Conservation (phyloP, 2,888 invertebrate species). For the Sabatieria punctata region DNA sequence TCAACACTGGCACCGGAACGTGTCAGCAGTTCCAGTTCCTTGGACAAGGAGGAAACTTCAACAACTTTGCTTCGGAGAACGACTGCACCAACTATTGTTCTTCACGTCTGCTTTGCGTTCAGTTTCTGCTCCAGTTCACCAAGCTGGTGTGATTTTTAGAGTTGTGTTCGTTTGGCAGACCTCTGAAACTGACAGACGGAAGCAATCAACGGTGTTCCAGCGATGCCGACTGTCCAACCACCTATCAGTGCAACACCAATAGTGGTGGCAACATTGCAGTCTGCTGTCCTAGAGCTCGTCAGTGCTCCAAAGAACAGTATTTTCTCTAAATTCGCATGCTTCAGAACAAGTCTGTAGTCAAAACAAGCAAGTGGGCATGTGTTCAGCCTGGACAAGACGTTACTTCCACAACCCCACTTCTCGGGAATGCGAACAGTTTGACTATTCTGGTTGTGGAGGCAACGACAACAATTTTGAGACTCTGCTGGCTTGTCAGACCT, state of each 20-base stretch:
- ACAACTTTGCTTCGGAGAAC: conserved; percentile 19
- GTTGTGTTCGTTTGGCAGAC: no score
- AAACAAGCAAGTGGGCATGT: conserved; percentile 28
- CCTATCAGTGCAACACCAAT: conserved; percentile 23
- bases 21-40: conserved; percentile 20
- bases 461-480: conserved; percentile 25
- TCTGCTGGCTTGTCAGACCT: conserved; percentile 21
- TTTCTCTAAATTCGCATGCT: no score
- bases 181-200: no score
- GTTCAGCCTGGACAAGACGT: conserved; percentile 25
- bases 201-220: conserved; percentile 17
- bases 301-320: no score
- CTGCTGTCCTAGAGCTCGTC: conserved; percentile 26
- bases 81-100: conserved; percentile 20
- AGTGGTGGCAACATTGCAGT: no score
- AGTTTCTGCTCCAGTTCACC: no score
- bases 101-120: conserved; percentile 9
- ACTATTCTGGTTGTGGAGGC: conserved; percentile 24
- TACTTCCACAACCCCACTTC: conserved; percentile 27
- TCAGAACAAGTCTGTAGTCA: conserved; percentile 30
- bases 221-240: conserved; percentile 19
- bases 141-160: no score
- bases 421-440: conserved; percentile 25
- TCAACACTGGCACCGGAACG: conserved; percentile 22
- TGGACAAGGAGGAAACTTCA: conserved; percentile 25